phyloP scores from a whole-genome alignment of 2,113 vertebrate species.

The Salvator merianae region DNA sequence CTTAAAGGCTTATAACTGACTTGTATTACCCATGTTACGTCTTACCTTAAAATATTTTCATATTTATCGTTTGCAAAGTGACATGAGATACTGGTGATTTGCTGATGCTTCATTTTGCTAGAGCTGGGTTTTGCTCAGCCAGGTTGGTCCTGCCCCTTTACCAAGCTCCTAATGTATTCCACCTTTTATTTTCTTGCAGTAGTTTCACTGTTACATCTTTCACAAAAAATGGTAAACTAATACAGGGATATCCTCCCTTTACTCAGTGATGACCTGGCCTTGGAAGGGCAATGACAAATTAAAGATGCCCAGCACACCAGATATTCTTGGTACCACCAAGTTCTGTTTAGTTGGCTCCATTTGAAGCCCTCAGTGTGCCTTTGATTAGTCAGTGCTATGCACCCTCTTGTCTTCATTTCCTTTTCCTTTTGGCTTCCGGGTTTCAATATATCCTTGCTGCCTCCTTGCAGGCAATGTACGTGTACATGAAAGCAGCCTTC shows the following conservation, averaged over 20 bases:
- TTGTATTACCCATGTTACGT: neutral
- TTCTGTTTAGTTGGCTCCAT: too few relatives aligned
- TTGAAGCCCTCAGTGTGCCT: too few relatives aligned
- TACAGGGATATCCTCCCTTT: neutral
- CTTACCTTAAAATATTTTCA: neutral
- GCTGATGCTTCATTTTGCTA: neutral
- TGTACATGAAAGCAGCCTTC: slow-evolving; percentile 94
- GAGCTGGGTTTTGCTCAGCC: neutral
- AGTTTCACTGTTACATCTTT: neutral
- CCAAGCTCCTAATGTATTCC: neutral
- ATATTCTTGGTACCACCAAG: too few relatives aligned
- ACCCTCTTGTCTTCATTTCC: too few relatives aligned
- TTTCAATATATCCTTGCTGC: neutral
- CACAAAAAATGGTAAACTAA: too few relatives aligned
- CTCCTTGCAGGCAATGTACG: slow-evolving; percentile 83
- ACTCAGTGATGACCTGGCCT: neutral
- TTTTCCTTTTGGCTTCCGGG: neutral
- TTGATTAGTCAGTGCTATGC: too few relatives aligned
- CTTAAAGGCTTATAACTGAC: neutral
- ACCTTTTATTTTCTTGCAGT: neutral
- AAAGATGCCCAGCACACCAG: too few relatives aligned
- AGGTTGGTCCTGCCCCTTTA: neutral
- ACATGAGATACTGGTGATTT: neutral
- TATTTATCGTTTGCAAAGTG: too few relatives aligned
- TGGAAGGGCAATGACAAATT: too few relatives aligned